Evolutionary conservation across 2,888 invertebrate species (phyloP), one percentile per base, ranked within the genome.

Genomic region (Diarsia rubi): DNA sequence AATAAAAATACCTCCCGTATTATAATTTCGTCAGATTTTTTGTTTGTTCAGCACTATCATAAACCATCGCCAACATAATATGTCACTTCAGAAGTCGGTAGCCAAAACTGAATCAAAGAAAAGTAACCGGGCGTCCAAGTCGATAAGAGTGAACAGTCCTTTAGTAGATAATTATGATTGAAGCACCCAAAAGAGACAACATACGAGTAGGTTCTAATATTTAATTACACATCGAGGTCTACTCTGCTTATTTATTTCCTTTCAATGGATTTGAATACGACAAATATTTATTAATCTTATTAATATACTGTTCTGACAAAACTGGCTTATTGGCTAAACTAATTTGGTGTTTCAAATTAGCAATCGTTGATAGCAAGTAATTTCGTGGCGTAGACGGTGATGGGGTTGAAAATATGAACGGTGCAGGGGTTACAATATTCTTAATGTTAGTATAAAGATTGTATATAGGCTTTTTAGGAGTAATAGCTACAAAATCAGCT

Each of bases 201-300:
- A 52, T 24, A n/a, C n/a, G n/a, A n/a, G n/a, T 24, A 59, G 0
- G 31, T 4, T 2, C 19, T 59, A 54, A 45, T 42, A 54, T 45
- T 69, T 24, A 44, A 44, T n/a, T 24, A 21, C 14, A 19, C n/a
- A 42, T 31, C 31, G 9, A 57, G 12, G 4, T 6, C 31, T 19
- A 19, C 3, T 21, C 1, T 14, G 0, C 14, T 60, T 75, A 75
- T 27, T 59, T 44, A 1, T 45, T 60, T 8, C 52, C 6, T 12
- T 77, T 52, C 4, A 49, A 37, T 11, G 75, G 52, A 45, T 78
- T 52, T 77, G 90, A 91, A 85, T 92, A 96, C 63, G 87, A 91
- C 79, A 96, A 91, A 91, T 96, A 96, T 82, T 94, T 95, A 86
- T 95, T 95, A 49, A 96, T 95, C 75, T 92, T 94, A 81, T 93